These are phyloP conservation scores for Ephialtes manifestator DNA, from an alignment of 2,888 invertebrate genomes.

Conservation along the genomic window DNA sequence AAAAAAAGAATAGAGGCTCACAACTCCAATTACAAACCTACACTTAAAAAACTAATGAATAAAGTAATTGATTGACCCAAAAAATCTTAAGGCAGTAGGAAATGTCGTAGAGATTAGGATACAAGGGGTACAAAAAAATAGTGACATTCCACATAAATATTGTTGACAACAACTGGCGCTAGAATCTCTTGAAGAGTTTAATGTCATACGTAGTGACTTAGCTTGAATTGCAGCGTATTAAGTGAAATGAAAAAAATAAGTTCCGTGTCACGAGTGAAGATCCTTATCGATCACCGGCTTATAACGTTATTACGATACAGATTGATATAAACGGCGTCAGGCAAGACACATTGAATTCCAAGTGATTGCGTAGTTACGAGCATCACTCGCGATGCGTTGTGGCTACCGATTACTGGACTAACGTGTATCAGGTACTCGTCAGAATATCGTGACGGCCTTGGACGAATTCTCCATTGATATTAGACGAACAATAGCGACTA, in stretches of 20 bases:
- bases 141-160: background rate
- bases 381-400: slow-evolving; percentile 4
- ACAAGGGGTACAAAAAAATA: background rate
- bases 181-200: background rate
- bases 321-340: background rate
- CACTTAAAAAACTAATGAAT: background rate
- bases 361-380: slow-evolving; percentile 32
- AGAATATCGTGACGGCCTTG: slow-evolving; percentile 10
- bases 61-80: background rate
- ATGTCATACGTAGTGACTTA: background rate
- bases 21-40: too few relatives aligned
- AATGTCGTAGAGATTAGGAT: background rate
- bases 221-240: slow-evolving; percentile 4
- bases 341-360: slow-evolving; percentile 36
- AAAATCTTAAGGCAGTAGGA: background rate
- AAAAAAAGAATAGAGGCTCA: too few relatives aligned
- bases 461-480: slow-evolving; percentile 27
- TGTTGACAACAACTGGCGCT: slow-evolving; percentile 4
- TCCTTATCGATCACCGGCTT: slow-evolving; percentile 29
- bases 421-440: slow-evolving; percentile 13
- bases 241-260: slow-evolving; percentile 1
- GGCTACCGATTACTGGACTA: slow-evolving; percentile 13
- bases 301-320: background rate
- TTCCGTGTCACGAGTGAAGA: slow-evolving; percentile 22
- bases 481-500: slow-evolving; percentile 13